Evolutionary conservation across 1,140 invertebrate genomes (phyloP), one percentile per base, ranked within the genome.

Genomic region (Venturia canescens): DNA sequence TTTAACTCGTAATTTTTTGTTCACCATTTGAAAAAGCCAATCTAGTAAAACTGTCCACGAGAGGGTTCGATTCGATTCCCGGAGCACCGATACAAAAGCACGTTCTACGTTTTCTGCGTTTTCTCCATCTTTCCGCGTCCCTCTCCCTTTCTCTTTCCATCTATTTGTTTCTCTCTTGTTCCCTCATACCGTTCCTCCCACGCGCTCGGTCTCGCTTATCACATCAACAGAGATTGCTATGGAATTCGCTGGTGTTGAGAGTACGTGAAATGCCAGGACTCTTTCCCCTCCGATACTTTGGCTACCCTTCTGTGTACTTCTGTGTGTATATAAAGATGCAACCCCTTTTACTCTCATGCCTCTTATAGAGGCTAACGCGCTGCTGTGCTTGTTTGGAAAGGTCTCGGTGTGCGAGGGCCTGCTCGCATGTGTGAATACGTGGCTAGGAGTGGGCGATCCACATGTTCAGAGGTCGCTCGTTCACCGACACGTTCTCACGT

Each of bases 391-490:
- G 66, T 26, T 66, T 53, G 70, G 11, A 23, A 21, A 34, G 53
- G 31, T 60, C 16, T 31, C 21, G 66, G 26, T 60, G 60, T 48
- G 27, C 75, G n/a, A n/a, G n/a, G n/a, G n/a, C n/a, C n/a, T n/a
- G n/a, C n/a, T n/a, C n/a, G 26, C 18, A 60, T 44, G 71, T 53
- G 57, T n/a, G 21, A 16, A 29, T 71, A 38, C 27, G 60, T n/a
- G n/a, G 69, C 27, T 34, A 76, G 48, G 79, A 71, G 78, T 70
- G 53, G 76, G 80, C 83, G 67, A 80, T 86, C 82, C 83, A 77
- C 80, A 84, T 85, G 84, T 83, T 86, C 83, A 84, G 83, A 84
- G 86, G 80, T 81, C 83, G 83, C 82, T 83, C 77, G 63, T 79
- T 79, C 71, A 79, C 77, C 81, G 72, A 75, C 77, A 79, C 72